Evolutionary conservation across 1,140 invertebrate genomes (phyloP), one percentile per base, ranked within the genome.

Genomic region (Chironomus striatipennis): DNA sequence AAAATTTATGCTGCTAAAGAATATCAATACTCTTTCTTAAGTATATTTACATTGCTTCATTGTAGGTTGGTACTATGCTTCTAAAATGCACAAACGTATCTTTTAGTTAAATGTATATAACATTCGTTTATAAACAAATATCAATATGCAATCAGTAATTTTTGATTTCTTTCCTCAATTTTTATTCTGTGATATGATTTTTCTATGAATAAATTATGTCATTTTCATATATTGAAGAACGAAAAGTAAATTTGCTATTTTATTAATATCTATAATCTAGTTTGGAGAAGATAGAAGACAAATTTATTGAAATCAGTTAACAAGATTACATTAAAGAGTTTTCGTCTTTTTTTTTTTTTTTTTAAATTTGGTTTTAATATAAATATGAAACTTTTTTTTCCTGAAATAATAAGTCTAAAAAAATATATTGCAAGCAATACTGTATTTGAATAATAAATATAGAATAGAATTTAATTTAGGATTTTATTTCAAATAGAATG

Each of bases 181-280:
- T n/a, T 57, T 57, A n/a, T n/a, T 15, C 10, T 47, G 9, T 17
- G 17, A n/a, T 18, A 67, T 67, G 64, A 70, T 20, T 70, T 70
- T 70, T 70, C 65, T 20, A 70, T 70, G 65, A 70, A 70, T 70
- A 70, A 20, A 70, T 70, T 70, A 70, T 70, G 65, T 70, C 65
- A 20, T 70, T 70, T 70, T 18, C 65, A 70, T 67, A 70, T 8
- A 70, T 70, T 18, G 65, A 70, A 70, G 47, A 57, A 57, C 5
- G 12, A 57, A 57, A 12, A 57, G 12, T 10, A 12, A 57, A n/a
- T 57, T 57, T 57, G 47, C 47, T 10, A 57, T 12, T 34, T 34
- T 34, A 34, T 34, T 15, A 57, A 57, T 12, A 57, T 3, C 7
- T 1, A 47, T 47, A 47, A 47, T 47, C 43, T n/a, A 57, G 0